These are phyloP conservation scores for Melierax canorus DNA, from an alignment of 2,113 vertebrate species.

Conservation along the genomic window DNA sequence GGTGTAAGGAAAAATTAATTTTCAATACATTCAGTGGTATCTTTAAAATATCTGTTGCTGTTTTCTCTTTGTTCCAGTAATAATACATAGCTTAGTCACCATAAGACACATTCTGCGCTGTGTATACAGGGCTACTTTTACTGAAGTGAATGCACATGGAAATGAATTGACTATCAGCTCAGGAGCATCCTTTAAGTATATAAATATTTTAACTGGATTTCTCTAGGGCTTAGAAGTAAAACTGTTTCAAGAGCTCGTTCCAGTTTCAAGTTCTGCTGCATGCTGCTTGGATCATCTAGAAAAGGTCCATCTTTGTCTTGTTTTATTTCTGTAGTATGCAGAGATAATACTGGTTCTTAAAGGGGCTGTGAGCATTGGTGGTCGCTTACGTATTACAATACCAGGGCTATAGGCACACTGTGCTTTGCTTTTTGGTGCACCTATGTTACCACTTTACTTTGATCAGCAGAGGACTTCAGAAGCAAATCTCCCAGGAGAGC, in stretches of 20 bases:
- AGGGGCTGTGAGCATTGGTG: not conserved
- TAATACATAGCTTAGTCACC: not conserved
- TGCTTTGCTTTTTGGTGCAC: not conserved
- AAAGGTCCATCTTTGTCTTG: not conserved
- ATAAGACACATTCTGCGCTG: not conserved
- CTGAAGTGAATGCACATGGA: not conserved
- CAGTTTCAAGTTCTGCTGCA: not conserved
- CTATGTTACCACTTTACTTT: not conserved
- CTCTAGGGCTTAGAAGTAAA: not conserved
- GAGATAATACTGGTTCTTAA: not conserved
- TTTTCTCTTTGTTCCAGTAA: not conserved
- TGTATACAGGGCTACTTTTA: not conserved
- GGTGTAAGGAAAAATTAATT: not conserved
- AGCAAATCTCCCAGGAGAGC: not conserved
- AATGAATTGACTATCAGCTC: not conserved
- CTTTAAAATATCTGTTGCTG: not conserved
- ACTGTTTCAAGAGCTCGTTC: not conserved
- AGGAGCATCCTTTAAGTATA: not conserved
- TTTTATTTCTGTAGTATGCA: not conserved
- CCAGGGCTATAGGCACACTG: not conserved
- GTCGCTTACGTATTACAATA: accelerated
- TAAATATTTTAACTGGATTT: not conserved
- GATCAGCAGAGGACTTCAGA: not conserved
- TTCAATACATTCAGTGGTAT: not conserved
- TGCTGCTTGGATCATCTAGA: not conserved